A percentile compares a stretch with the other conserved stretches of the same genome.
Evolutionary conservation across 2,113 vertebrate genomes (phyloP).

Genomic region (Gopherus flavomarginatus): DNA sequence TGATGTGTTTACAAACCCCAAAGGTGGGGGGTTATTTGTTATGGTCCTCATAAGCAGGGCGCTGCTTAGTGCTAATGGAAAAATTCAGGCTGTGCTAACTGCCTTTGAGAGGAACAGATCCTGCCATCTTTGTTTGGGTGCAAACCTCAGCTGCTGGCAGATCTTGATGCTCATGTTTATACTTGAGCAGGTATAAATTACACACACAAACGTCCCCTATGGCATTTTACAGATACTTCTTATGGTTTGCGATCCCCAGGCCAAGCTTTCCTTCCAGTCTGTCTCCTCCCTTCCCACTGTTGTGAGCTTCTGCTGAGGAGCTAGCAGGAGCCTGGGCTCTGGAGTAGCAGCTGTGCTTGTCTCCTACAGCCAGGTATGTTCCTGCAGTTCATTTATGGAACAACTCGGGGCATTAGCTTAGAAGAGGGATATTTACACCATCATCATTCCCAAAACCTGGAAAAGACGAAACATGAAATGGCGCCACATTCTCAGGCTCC

Average conservation of each 20-base stretch:
- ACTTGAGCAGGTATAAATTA: not conserved
- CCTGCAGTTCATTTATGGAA: not conserved
- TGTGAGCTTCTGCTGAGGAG: not conserved
- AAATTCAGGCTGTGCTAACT: not conserved
- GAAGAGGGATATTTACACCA: not conserved
- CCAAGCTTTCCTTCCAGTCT: not conserved
- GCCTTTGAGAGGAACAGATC: not conserved
- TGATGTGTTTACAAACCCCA: not conserved
- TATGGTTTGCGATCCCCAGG: not conserved
- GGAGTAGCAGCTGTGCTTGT: not conserved
- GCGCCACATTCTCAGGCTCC: not conserved
- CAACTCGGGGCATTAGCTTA: not conserved
- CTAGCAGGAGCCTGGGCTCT: rapidly evolving
- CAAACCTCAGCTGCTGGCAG: not conserved
- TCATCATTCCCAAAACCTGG: not conserved
- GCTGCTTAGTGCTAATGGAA: not conserved
- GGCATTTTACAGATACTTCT: not conserved
- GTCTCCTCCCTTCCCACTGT: not conserved
- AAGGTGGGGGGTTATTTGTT: not conserved
- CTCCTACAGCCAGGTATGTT: not conserved
- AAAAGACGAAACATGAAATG: not conserved
- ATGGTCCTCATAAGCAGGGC: not conserved
- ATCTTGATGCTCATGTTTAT: not conserved
- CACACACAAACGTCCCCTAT: not conserved
- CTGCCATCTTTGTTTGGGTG: not conserved